Evolutionary conservation across 64 coral and sea anemone genomes (phyloP).

Genomic region (Acropora tenuis): DNA sequence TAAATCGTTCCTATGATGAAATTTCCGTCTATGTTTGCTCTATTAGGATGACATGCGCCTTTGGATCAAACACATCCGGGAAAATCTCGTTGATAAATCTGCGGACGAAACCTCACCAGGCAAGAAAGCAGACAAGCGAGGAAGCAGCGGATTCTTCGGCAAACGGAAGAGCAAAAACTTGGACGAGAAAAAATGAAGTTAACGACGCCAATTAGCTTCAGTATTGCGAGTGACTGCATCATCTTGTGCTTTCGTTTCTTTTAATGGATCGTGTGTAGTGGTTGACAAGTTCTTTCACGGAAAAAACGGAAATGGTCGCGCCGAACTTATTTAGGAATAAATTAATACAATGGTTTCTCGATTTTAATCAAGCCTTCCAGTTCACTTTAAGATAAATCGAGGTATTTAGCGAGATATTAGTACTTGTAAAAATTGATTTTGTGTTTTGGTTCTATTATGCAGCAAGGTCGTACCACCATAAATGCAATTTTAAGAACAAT

Average conservation of each 20-base stretch:
- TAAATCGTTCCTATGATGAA: not conserved
- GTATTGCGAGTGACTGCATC: constrained; percentile 9
- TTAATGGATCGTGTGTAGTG: constrained; percentile 16
- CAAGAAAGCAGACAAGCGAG: constrained; percentile 68
- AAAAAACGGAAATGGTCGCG: not conserved
- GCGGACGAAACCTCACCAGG: constrained; percentile 46
- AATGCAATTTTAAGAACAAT: not conserved
- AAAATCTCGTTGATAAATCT: constrained; percentile 20
- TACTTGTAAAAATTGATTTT: not conserved
- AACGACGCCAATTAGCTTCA: not conserved
- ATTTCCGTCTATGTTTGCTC: not conserved
- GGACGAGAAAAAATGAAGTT: constrained; percentile 43
- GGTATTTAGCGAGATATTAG: not conserved
- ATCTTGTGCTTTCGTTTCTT: constrained; percentile 29
- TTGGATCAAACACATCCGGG: constrained; percentile 84
- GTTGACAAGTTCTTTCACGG: not conserved
- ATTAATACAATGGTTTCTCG: not conserved
- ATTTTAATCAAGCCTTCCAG: not conserved
- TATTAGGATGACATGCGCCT: constrained; percentile 82
- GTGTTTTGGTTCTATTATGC: not conserved
- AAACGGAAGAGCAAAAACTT: constrained; percentile 93
- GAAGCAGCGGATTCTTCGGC: constrained; percentile 71
- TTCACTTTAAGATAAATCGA: not conserved
- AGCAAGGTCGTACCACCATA: not conserved
- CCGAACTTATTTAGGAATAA: not conserved